A percentile compares a stretch with the other conserved stretches of the same genome.
These are phyloP conservation scores for Myodes glareolus DNA, from an alignment of 2,113 vertebrate species.

Conservation along the genomic window DNA sequence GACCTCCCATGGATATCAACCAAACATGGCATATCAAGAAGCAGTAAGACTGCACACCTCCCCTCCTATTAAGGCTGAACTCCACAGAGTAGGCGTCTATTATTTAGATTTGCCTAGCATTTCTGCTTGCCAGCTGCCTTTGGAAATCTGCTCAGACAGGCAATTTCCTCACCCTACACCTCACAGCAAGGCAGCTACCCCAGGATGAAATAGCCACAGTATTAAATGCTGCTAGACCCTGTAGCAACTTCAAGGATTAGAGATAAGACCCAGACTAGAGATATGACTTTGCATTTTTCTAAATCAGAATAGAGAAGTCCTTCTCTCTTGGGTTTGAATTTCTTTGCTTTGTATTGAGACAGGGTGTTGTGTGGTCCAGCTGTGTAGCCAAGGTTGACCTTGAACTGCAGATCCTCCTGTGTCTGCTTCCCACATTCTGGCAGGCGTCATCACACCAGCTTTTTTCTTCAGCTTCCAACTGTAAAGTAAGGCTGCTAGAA, in stretches of 20 bases:
- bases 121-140: slow-evolving; percentile 1
- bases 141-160: neutral
- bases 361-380: neutral
- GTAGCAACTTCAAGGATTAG: neutral
- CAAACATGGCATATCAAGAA: neutral
- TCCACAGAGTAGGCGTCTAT: neutral
- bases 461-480: slow-evolving; percentile 8
- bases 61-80: neutral
- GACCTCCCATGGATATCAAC: neutral
- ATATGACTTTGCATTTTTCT: slow-evolving; percentile 13
- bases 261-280: slow-evolving; percentile 11
- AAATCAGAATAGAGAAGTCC: slow-evolving; percentile 29
- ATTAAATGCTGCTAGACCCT: neutral
- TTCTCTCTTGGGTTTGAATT: neutral
- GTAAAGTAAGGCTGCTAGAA: neutral
- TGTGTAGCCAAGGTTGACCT: neutral
- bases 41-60: neutral
- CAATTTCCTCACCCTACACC: neutral
- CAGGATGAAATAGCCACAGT: neutral
- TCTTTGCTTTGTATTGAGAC: neutral
- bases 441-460: too few species aligned
- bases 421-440: neutral
- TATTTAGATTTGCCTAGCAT: slow-evolving; percentile 33
- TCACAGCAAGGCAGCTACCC: neutral
- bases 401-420: neutral